Percentiles rank a stretch among this genome's conserved stretches.
phyloP scores from a whole-genome alignment of 2,113 vertebrate genomes.

The Fukomys damarensis region DNA sequence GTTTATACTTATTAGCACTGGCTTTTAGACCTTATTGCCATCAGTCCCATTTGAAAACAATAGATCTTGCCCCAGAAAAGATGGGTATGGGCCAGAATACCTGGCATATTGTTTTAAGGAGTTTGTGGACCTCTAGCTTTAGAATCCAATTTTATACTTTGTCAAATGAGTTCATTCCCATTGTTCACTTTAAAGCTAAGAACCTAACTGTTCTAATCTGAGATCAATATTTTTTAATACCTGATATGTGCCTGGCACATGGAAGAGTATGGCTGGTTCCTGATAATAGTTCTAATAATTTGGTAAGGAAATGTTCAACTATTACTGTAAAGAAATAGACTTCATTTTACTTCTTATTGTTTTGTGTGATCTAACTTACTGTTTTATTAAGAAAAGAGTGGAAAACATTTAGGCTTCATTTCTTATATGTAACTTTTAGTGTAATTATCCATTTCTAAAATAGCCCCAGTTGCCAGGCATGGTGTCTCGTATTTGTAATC shows the following conservation, averaged over 20 bases:
- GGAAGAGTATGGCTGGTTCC: not conserved
- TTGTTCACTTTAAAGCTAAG: not conserved
- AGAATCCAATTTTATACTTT: not conserved
- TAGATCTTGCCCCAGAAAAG: not conserved
- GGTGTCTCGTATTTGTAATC: not conserved
- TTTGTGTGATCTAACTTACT: not conserved
- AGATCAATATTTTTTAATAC: conserved; percentile 1
- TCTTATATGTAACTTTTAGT: not conserved
- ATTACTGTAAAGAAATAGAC: not conserved
- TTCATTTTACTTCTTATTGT: not conserved
- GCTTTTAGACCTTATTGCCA: not conserved
- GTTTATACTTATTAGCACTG: not conserved
- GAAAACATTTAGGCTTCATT: not conserved
- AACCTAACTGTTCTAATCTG: not conserved
- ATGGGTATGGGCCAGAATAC: not conserved
- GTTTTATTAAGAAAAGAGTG: not conserved
- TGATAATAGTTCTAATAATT: not conserved
- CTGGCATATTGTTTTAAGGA: not conserved
- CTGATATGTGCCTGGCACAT: not conserved
- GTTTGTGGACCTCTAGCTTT: not conserved
- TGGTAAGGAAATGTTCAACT: not conserved
- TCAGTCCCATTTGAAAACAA: not conserved
- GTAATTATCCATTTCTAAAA: conserved; percentile 15
- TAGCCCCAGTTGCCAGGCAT: not conserved
- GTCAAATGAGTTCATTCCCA: not conserved